phyloP scores from a whole-genome alignment of 2,888 invertebrate genomes.

The Amphipoea oculea region DNA sequence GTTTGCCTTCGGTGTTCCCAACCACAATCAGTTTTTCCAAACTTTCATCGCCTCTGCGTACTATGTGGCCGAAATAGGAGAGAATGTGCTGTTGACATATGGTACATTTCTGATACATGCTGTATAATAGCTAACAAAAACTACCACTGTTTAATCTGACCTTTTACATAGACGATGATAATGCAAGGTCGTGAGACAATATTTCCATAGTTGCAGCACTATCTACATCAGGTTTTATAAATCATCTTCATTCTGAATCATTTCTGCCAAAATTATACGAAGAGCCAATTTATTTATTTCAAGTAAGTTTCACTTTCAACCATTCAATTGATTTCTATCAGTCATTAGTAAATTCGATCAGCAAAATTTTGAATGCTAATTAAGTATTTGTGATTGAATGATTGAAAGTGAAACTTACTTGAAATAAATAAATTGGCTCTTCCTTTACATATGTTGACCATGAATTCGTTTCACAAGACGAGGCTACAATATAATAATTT shows the following conservation, averaged over 20 bases:
- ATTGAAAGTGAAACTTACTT: slow-evolving; percentile 6
- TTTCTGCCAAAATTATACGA: not conserved
- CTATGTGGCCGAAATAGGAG: too few relatives aligned
- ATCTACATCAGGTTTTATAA: not conserved
- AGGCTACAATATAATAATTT: not conserved
- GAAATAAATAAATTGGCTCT: not conserved
- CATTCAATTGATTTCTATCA: not conserved
- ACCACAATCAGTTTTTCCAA: too few relatives aligned
- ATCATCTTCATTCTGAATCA: not conserved
- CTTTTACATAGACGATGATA: not conserved
- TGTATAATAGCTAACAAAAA: not conserved
- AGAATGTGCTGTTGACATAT: too few relatives aligned
- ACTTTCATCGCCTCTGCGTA: too few relatives aligned
- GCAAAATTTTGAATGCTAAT: not conserved
- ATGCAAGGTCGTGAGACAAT: slow-evolving; percentile 15
- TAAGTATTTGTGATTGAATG: not conserved
- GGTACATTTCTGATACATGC: too few relatives aligned
- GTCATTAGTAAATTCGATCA: not conserved
- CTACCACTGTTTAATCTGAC: too few relatives aligned
- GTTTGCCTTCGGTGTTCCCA: too few relatives aligned
- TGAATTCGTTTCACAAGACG: not conserved
- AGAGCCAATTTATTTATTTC: not conserved
- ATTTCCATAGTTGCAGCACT: not conserved
- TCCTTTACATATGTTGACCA: not conserved
- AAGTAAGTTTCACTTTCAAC: slow-evolving; percentile 9